Evolutionary conservation across 2,888 invertebrate species (phyloP).

Genomic region (Sesia apiformis): DNA sequence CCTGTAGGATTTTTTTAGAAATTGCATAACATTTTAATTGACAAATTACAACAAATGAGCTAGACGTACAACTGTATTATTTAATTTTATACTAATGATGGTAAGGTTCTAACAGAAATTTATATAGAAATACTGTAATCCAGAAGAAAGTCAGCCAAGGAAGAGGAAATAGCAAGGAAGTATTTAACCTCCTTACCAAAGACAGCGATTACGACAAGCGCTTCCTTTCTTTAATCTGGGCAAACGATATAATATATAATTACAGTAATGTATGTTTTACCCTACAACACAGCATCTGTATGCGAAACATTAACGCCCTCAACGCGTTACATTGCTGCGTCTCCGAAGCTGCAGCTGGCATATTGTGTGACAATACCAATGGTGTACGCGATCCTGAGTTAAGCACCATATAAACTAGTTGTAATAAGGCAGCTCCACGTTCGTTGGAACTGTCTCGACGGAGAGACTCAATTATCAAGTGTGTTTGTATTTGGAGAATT

Average conservation of each 20-base stretch:
- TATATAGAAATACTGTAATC: too few relatives aligned
- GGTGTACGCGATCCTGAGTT: constrained; percentile 41
- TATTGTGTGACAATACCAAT: constrained; percentile 31
- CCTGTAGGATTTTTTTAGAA: constrained; percentile 20
- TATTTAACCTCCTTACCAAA: too few relatives aligned
- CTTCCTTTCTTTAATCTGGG: too few relatives aligned
- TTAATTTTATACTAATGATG: too few relatives aligned
- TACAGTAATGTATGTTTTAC: constrained; percentile 22
- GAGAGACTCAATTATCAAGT: constrained; percentile 39
- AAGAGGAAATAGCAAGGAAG: too few relatives aligned
- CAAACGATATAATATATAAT: too few relatives aligned
- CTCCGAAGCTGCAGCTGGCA: constrained; percentile 15
- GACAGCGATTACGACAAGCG: too few relatives aligned
- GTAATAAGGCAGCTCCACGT: constrained; percentile 40
- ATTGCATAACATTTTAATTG: too few relatives aligned
- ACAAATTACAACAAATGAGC: too few relatives aligned
- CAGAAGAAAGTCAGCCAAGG: too few relatives aligned
- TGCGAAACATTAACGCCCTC: constrained; percentile 54
- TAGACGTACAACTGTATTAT: too few relatives aligned
- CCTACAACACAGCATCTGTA: constrained; percentile 57
- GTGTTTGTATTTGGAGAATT: constrained; percentile 45
- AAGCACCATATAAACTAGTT: constrained; percentile 46
- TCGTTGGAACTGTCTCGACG: constrained; percentile 40
- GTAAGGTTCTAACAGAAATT: too few relatives aligned
- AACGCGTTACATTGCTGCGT: constrained; percentile 37